Percentiles rank a stretch among this genome's conserved stretches.
These are phyloP conservation scores for Laupala kohalensis DNA, from an alignment of 1,140 invertebrate species.

Conservation along the genomic window DNA sequence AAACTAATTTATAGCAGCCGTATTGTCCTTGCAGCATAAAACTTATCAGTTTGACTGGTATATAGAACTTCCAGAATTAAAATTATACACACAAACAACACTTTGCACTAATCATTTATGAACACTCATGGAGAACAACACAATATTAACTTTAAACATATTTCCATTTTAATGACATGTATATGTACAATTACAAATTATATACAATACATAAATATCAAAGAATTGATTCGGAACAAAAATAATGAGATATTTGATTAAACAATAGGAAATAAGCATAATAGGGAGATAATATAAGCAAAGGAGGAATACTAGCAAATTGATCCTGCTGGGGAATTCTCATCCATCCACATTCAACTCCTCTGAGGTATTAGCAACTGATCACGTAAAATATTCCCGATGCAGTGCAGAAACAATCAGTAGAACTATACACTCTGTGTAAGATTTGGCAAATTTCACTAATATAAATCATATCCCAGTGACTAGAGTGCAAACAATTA, in stretches of 20 bases:
- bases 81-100: neutral
- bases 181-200: neutral
- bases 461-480: neutral
- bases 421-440: neutral
- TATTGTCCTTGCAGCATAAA: too few species aligned
- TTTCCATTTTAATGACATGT: neutral
- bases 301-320: neutral
- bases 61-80: neutral
- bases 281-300: neutral
- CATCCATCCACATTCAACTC: neutral
- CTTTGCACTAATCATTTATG: neutral
- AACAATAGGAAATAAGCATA: neutral
- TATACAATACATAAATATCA: neutral
- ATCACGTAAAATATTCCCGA: neutral
- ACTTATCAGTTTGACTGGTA: neutral
- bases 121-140: neutral
- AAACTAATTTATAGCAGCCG: neutral
- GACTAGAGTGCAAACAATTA: neutral
- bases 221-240: neutral
- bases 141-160: neutral
- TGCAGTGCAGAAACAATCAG: neutral
- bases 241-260: neutral
- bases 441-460: neutral
- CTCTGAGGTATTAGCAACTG: neutral
- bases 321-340: neutral